Percentiles rank a stretch among this genome's conserved stretches.
Evolutionary conservation across 1,140 invertebrate genomes (phyloP).

Genomic region (Tetramorium alpestre): DNA sequence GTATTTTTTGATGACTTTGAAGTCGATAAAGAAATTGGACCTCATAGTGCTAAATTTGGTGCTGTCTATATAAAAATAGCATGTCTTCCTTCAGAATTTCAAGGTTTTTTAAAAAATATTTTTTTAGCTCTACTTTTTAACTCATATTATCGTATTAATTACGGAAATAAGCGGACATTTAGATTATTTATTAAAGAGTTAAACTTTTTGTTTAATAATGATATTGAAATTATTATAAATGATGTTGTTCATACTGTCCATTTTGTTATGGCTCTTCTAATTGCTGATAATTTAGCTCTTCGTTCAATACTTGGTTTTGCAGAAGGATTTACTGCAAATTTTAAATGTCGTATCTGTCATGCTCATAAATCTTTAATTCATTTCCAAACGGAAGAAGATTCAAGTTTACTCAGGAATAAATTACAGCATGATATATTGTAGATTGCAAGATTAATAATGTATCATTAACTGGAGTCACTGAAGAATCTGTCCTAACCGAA

Average conservation of each 20-base stretch:
- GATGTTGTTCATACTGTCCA: background rate
- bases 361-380: too few relatives aligned
- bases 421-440: too few relatives aligned
- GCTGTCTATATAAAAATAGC: conserved; percentile 19
- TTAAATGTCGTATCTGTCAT: too few relatives aligned
- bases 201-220: background rate
- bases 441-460: too few relatives aligned
- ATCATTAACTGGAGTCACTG: too few relatives aligned
- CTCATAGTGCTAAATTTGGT: conserved; percentile 4
- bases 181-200: background rate
- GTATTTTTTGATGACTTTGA: conserved; percentile 21
- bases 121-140: conserved; percentile 21
- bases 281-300: too few relatives aligned
- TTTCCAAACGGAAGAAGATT: too few relatives aligned
- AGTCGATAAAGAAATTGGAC: conserved; percentile 3
- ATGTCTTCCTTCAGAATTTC: conserved; percentile 13
- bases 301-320: too few relatives aligned
- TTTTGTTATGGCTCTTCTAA: too few relatives aligned
- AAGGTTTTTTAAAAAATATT: conserved; percentile 1
- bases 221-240: conserved; percentile 10
- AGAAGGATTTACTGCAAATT: too few relatives aligned
- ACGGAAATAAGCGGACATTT: conserved; percentile 4
- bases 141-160: background rate
- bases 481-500: too few relatives aligned
- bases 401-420: too few relatives aligned